These are phyloP conservation scores for Incurvaria masculella DNA, from an alignment of 2,888 invertebrate species.

Conservation along the genomic window DNA sequence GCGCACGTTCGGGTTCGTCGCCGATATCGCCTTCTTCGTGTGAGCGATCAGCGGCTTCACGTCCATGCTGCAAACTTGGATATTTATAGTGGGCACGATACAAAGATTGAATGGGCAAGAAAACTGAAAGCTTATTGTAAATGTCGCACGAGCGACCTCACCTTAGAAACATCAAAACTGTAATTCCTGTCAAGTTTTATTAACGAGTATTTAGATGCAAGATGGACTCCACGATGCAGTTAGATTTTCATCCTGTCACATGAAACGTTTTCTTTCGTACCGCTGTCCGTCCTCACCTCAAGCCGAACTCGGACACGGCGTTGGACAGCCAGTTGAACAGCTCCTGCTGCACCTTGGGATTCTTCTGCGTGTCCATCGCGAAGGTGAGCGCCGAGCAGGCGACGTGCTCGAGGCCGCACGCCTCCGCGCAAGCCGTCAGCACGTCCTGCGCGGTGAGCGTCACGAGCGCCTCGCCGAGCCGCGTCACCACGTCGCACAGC, in stretches of 20 bases:
- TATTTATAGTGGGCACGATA: no score
- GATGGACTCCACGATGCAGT: no score
- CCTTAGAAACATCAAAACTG: no score
- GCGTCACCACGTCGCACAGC: slow-evolving; percentile 77
- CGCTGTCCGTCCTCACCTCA: slow-evolving; percentile 64
- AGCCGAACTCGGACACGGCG: slow-evolving; percentile 84
- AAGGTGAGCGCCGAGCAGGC: slow-evolving; percentile 67
- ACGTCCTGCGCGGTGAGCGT: slow-evolving; percentile 65
- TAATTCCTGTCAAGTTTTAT: no score
- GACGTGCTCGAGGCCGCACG: slow-evolving; percentile 71
- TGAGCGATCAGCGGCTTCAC: slow-evolving; percentile 71
- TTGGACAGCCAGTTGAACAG: slow-evolving; percentile 75
- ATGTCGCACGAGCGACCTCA: no score
- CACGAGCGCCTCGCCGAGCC: slow-evolving; percentile 82
- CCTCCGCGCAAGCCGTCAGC: slow-evolving; percentile 66
- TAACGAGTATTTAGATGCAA: no score
- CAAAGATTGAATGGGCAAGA: no score
- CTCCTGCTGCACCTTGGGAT: slow-evolving; percentile 88
- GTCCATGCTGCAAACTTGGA: slow-evolving; percentile 62
- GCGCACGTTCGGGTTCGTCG: slow-evolving; percentile 82
- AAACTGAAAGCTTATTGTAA: no score
- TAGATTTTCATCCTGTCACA: no score
- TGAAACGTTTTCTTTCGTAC: no score
- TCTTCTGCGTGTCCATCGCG: slow-evolving; percentile 81
- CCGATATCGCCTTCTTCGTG: slow-evolving; percentile 78